Base-by-base conservation (phyloP, 2,113 vertebrate genomes). In the Trogon surrucura region DNA sequence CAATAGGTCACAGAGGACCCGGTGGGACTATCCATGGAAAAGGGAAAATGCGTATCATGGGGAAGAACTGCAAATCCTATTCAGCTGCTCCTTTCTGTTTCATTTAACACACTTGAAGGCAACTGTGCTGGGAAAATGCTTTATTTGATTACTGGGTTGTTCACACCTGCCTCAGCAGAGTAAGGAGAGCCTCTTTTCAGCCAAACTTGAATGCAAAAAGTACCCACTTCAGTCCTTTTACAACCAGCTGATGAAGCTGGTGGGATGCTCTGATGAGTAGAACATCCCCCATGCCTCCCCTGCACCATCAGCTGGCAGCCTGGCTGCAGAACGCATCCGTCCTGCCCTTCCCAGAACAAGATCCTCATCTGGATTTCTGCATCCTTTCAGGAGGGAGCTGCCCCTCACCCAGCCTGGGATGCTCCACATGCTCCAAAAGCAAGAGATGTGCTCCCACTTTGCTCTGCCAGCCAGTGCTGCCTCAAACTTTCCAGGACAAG, bases 401-500 rank as follows among this genome's bases (percentile, higher is more conserved):
- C 34, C 26, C 17, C 15, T 80, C 1, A 3, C 27, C 54, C 67
- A 77, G 38, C 19, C 71, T 22, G 70, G 29, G 75, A 18, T 95
- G 10, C 61, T 85, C 57, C 3, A 1, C 75, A 75, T 72, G 17
- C 34, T 16, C 58, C 10, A 15, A 3, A 7, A 69, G 74, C 1
- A 3, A 87, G 65, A 84, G 62, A 10, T 75, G 45, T 23, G 17
- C 47, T 95, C 50, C 67, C 66, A 19, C 32, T 78, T 64, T 0
- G 0, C 38, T 51, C 20, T 1, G 2, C 45, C 1, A 11, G 50
- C 72, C 48, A 58, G 58, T 1, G 2, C 62, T 92, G 92, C 84
- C 72, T 96, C 95, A 88, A 18, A 95, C 53, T 97, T 98, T 97
- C 97, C 97, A 97, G 93, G 77, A 60, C 95, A 75, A 75, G 79